Evolutionary conservation across 2,888 invertebrate species (phyloP).

Genomic region (Volucella bombylans): DNA sequence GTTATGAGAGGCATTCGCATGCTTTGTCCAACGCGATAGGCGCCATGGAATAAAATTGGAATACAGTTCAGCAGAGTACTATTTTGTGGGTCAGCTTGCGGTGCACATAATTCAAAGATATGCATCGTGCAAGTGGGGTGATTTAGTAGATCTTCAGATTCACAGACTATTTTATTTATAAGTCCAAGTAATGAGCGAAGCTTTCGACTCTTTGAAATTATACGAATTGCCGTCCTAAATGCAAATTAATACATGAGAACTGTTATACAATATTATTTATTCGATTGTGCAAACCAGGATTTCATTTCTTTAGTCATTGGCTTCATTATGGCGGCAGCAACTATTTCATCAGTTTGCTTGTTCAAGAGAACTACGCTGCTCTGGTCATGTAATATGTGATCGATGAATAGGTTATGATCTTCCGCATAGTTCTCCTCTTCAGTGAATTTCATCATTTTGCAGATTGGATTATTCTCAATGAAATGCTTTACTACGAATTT

Average conservation of each 20-base stretch:
- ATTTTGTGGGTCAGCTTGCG: neutral
- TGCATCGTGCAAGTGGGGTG: conserved; percentile 13
- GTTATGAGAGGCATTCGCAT: conserved; percentile 29
- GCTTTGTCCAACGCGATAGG: conserved; percentile 34
- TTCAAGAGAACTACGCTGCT: conserved; percentile 2
- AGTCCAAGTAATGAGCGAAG: conserved; percentile 12
- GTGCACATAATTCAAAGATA: conserved; percentile 28
- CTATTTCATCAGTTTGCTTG: conserved; percentile 5
- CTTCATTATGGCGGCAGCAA: conserved; percentile 29
- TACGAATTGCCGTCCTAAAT: conserved; percentile 37
- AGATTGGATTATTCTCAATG: conserved; percentile 14
- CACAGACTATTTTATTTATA: conserved; percentile 16
- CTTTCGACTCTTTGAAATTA: conserved; percentile 18
- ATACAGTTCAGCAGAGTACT: conserved; percentile 2
- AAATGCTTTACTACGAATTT: conserved; percentile 7
- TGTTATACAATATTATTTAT: neutral
- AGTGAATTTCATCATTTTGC: neutral
- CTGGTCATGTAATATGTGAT: conserved; percentile 27
- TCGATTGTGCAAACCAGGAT: conserved; percentile 29
- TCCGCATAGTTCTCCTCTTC: conserved; percentile 5
- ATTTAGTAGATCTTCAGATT: neutral
- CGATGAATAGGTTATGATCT: conserved; percentile 23
- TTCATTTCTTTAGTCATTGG: conserved; percentile 44
- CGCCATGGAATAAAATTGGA: conserved; percentile 30
- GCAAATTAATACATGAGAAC: conserved; percentile 6